Percentiles rank a stretch among this genome's conserved stretches.
These are phyloP conservation scores for Frankliniella fusca DNA, from an alignment of 2,888 invertebrate species.

Conservation along the genomic window DNA sequence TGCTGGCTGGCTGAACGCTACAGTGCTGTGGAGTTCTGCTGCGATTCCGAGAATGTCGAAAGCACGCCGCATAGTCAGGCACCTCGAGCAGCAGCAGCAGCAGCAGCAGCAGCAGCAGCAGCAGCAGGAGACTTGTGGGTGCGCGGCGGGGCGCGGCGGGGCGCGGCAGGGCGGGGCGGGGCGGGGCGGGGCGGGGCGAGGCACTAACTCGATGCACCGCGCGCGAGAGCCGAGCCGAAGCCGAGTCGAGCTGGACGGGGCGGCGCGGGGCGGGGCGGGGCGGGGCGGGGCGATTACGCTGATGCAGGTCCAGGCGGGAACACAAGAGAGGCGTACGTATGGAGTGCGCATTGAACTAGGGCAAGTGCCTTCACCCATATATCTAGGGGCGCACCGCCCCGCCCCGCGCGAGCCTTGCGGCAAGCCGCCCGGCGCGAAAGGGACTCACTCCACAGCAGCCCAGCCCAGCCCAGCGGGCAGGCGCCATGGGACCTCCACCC, in stretches of 20 bases:
- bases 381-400: not conserved
- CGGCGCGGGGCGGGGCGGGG: not conserved
- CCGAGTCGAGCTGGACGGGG: not conserved
- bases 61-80: not conserved
- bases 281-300: not conserved
- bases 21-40: not conserved
- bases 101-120: too few relatives aligned
- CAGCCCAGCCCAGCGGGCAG: too few relatives aligned
- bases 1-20: not conserved
- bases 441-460: too few relatives aligned
- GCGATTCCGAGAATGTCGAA: conserved; percentile 26
- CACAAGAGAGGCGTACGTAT: conserved; percentile 9
- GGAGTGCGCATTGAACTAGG: not conserved
- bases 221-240: not conserved
- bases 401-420: not conserved
- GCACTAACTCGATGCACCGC: conserved; percentile 14
- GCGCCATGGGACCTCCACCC: too few relatives aligned
- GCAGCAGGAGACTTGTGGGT: not conserved
- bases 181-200: not conserved
- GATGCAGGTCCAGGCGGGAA: conserved; percentile 7
- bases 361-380: conserved; percentile 10
- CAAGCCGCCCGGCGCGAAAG: not conserved
- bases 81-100: too few relatives aligned
- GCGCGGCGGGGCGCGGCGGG: not conserved
- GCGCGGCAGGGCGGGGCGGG: not conserved